A percentile compares a stretch with the other conserved stretches of the same genome.
These are phyloP conservation scores for Halisarca cf. caerulea DNA, from an alignment of 37 sponge, comb jelly and placozoan genomes.

Conservation along the genomic window DNA sequence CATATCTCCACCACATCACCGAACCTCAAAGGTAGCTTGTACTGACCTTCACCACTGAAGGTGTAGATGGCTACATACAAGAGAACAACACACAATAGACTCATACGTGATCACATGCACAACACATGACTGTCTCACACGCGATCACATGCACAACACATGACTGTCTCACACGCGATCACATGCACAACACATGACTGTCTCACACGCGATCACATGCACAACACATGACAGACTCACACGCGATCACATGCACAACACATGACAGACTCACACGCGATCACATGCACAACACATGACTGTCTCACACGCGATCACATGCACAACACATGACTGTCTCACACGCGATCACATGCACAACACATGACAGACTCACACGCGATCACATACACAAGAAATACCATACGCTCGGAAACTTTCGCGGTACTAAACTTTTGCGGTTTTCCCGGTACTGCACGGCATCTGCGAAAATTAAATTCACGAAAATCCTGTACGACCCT, in stretches of 20 bases:
- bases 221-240: neutral
- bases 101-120: neutral
- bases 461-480: too few relatives aligned
- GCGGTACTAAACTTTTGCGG: too few relatives aligned
- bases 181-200: neutral
- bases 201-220: neutral
- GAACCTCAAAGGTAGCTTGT: slow-evolving; percentile 49
- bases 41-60: slow-evolving; percentile 23
- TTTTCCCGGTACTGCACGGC: too few relatives aligned
- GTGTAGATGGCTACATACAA: slow-evolving; percentile 50
- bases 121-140: neutral
- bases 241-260: neutral
- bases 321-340: too few relatives aligned
- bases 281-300: too few relatives aligned
- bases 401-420: too few relatives aligned
- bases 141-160: neutral
- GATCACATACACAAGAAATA: too few relatives aligned
- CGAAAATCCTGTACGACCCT: too few relatives aligned
- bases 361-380: too few relatives aligned
- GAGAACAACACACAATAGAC: neutral
- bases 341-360: too few relatives aligned
- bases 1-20: slow-evolving; percentile 72
- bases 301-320: too few relatives aligned
- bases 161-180: neutral
- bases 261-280: too few relatives aligned